Evolutionary conservation across 1,140 invertebrate genomes (phyloP).

Genomic region (Rhagoletis zephyria): DNA sequence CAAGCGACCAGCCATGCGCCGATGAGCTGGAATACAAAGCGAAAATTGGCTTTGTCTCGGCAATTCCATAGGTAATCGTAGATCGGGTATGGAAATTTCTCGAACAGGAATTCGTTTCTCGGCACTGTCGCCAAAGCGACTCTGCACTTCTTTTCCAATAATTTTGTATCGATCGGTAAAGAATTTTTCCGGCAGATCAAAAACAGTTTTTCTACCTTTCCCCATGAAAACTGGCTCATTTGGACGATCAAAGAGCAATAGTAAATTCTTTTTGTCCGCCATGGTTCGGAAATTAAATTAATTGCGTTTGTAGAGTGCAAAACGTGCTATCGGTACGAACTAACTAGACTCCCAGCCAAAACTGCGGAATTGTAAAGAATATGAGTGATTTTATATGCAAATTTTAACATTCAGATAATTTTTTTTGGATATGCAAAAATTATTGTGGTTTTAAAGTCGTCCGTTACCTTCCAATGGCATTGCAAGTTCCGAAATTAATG

Average conservation of each 20-base stretch:
- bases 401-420: background rate
- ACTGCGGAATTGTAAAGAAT: background rate
- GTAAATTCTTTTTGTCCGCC: slow-evolving; percentile 68
- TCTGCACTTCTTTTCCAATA: slow-evolving; percentile 71
- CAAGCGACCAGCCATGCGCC: slow-evolving; percentile 75
- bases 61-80: slow-evolving; percentile 63
- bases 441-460: background rate
- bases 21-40: slow-evolving; percentile 76
- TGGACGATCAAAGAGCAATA: slow-evolving; percentile 78
- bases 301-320: too few relatives aligned
- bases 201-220: slow-evolving; percentile 75
- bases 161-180: slow-evolving; percentile 67
- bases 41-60: slow-evolving; percentile 74
- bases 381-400: background rate
- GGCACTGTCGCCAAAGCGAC: slow-evolving; percentile 75
- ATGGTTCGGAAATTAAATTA: slow-evolving; percentile 55
- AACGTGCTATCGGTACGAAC: too few relatives aligned
- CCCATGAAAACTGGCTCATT: slow-evolving; percentile 79
- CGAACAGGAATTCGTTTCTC: slow-evolving; percentile 72
- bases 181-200: slow-evolving; percentile 77
- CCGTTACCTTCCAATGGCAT: background rate
- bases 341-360: background rate
- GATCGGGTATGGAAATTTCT: slow-evolving; percentile 72
- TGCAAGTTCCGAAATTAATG: background rate
- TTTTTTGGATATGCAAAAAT: background rate